phyloP scores from a whole-genome alignment of 2,888 invertebrate genomes.

The Drosophila planitibia region DNA sequence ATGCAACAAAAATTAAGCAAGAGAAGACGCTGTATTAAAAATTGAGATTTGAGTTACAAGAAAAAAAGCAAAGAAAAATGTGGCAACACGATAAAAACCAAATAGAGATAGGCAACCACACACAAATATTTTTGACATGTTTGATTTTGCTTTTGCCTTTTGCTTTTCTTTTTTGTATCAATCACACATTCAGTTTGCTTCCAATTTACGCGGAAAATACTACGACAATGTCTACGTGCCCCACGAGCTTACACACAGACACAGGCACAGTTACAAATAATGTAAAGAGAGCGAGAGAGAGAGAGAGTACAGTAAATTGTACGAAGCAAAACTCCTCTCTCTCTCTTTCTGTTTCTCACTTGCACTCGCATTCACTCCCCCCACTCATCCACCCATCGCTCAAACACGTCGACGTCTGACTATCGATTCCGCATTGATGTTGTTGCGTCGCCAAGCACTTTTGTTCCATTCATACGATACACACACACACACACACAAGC shows the following conservation, averaged over 20 bases:
- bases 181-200: slow-evolving; percentile 73
- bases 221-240: slow-evolving; percentile 71
- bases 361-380: not conserved
- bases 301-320: slow-evolving; percentile 43
- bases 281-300: slow-evolving; percentile 10
- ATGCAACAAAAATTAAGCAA: slow-evolving; percentile 40
- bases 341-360: slow-evolving; percentile 3
- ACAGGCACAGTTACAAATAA: slow-evolving; percentile 8
- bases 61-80: slow-evolving; percentile 24
- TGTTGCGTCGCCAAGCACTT: slow-evolving; percentile 69
- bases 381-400: slow-evolving; percentile 17
- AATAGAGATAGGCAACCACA: slow-evolving; percentile 34
- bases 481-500: slow-evolving; percentile 25
- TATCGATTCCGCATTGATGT: slow-evolving; percentile 69
- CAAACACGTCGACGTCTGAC: slow-evolving; percentile 57
- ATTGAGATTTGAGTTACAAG: slow-evolving; percentile 40
- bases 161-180: slow-evolving; percentile 37
- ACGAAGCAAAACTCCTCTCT: slow-evolving; percentile 38
- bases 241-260: slow-evolving; percentile 37
- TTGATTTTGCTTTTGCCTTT: slow-evolving; percentile 9
- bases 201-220: slow-evolving; percentile 81
- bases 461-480: slow-evolving; percentile 75
- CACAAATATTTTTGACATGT: slow-evolving; percentile 32
- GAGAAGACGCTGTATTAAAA: slow-evolving; percentile 41
- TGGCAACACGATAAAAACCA: slow-evolving; percentile 43